Percentiles rank a stretch among this genome's conserved stretches.
phyloP scores from a whole-genome alignment of 1,140 invertebrate genomes.

The Triops cancriformis region DNA sequence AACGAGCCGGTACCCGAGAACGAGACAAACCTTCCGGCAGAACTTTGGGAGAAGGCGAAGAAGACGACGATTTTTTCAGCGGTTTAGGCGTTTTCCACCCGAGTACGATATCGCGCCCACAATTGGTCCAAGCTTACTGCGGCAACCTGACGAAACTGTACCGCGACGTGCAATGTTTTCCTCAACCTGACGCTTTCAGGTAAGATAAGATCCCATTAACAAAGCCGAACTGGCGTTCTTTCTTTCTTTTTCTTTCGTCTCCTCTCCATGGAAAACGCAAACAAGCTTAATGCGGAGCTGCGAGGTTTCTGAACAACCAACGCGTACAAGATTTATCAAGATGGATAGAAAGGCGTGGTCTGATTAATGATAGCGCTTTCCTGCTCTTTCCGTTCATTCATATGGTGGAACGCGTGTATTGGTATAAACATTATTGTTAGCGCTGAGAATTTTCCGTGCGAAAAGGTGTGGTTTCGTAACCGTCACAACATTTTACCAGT shows the following conservation, averaged over 20 bases:
- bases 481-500: too few species aligned
- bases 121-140: slow-evolving; percentile 40
- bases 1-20: not conserved
- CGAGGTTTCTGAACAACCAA: not conserved
- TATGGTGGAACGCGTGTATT: not conserved
- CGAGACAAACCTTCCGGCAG: not conserved
- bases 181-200: slow-evolving; percentile 72
- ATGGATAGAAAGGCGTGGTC: not conserved
- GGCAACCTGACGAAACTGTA: slow-evolving; percentile 49
- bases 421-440: not conserved
- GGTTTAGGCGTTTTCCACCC: slow-evolving; percentile 30
- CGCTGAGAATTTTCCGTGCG: too few species aligned
- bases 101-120: slow-evolving; percentile 28
- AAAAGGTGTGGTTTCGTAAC: too few species aligned
- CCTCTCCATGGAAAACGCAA: not conserved
- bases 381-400: not conserved
- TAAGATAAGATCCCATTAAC: not conserved
- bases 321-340: not conserved
- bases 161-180: slow-evolving; percentile 57
- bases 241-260: not conserved
- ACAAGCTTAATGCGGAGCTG: not conserved
- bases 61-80: not conserved
- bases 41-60: not conserved
- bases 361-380: not conserved
- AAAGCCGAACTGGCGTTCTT: not conserved